Evolutionary conservation across 2,888 invertebrate species (phyloP).

Genomic region (Epirrhoe tristata): DNA sequence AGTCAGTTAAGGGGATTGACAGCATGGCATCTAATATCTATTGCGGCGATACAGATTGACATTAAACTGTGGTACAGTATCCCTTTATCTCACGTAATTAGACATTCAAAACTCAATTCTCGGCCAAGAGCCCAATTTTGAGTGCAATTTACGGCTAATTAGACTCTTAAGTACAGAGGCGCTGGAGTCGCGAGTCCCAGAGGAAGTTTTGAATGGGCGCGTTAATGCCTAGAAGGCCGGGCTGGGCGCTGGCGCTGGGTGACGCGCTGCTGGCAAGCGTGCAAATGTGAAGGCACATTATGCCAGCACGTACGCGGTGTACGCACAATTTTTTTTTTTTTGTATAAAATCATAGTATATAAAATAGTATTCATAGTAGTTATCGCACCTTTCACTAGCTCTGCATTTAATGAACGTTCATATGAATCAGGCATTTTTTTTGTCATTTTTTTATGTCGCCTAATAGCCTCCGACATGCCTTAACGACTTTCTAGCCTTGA

Average conservation of each 20-base stretch:
- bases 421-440: too few species aligned
- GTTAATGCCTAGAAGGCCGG: conserved; percentile 57
- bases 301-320: too few species aligned
- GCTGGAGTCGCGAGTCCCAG: conserved; percentile 54
- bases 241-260: conserved; percentile 31
- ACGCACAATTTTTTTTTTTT: too few species aligned
- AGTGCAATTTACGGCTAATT: conserved; percentile 82
- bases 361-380: too few species aligned
- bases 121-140: conserved; percentile 75
- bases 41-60: conserved; percentile 66
- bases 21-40: conserved; percentile 26
- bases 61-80: conserved; percentile 69
- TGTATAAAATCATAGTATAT: too few species aligned
- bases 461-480: too few species aligned
- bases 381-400: too few species aligned
- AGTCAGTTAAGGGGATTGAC: conserved; percentile 26
- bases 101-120: conserved; percentile 80
- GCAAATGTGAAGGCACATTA: too few species aligned
- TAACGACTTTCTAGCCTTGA: too few species aligned
- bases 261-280: conserved; percentile 2
- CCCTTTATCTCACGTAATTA: conserved; percentile 76
- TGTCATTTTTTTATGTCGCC: too few species aligned
- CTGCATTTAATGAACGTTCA: too few species aligned
- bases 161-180: conserved; percentile 77
- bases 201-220: conserved; percentile 68